Base-by-base conservation (phyloP, 2,888 invertebrate genomes). In the Atrina japonica region DNA sequence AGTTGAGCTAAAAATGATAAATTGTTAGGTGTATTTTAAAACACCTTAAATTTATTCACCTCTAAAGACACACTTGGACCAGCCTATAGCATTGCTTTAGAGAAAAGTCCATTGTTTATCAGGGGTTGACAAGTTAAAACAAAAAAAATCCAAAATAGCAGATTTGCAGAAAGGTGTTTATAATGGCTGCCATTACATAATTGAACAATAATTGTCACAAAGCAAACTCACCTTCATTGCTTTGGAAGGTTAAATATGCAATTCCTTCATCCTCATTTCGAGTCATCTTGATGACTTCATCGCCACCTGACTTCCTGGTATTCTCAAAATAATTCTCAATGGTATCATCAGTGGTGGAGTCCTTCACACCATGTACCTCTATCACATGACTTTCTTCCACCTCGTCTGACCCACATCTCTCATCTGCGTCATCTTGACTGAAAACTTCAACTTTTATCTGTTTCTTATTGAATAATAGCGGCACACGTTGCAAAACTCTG, bases 241-340 rank as follows among this genome's bases (percentile, higher is more conserved):
- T 45, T 29, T 71, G 61, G 25, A 65, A 65, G 40, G 70, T 61
- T 11, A 70, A 30, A 58, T 52, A 67, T 7, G 52, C 16, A n/a
- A 65, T 40, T 18, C 50, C 45, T 2, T 52, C 63, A 11, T 66
- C 63, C 23, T 58, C 63, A 35, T 63, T 52, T 16, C 27, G 27
- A 25, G 49, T 43, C 18, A 11, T 21, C 11, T 40, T 50, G 14
- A 29, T 35, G 25, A 66, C 63, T 21, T 41, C 56, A 14, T 60
- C 70, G 7, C 70, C 75, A 53, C 70, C 70, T 49, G 69, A 66
- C 53, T 55, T 58, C 21, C 23, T 69, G 2, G 40, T 66, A 56
- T 64, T 68, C 40, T 74, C 74, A 69, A 77, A 77, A 47, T 74
- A 77, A 23, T 56, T 18, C 41, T 65, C 69, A n/a, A 77, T 30